phyloP scores from a whole-genome alignment of 2,113 vertebrate species.

The Peucedramus taeniatus region DNA sequence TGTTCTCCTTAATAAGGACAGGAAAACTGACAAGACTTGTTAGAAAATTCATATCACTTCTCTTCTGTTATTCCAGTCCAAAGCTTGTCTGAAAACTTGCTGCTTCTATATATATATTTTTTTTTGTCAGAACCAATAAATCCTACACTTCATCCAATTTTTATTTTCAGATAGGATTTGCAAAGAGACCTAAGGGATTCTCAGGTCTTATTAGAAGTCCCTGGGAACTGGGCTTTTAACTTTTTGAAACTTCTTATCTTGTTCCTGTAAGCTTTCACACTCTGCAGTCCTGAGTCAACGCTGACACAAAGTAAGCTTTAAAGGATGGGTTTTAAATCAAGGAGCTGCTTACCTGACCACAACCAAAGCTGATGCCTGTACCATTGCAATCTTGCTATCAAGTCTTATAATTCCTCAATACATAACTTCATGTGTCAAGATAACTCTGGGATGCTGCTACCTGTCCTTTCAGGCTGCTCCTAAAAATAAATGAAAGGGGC shows the following conservation, averaged over 20 bases:
- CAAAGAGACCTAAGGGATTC: conserved; percentile 20
- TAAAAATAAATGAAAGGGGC: background rate
- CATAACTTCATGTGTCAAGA: background rate
- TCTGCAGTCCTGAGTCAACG: background rate
- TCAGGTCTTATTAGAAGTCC: background rate
- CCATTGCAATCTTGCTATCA: background rate
- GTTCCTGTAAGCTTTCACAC: background rate
- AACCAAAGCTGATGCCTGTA: background rate
- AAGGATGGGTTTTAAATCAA: background rate
- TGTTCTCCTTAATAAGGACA: conserved; percentile 3
- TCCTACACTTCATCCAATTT: conserved; percentile 23
- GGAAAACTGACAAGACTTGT: background rate
- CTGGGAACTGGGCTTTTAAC: background rate
- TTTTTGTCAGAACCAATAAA: conserved; percentile 4
- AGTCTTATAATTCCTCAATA: background rate
- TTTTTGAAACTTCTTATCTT: conserved; percentile 14
- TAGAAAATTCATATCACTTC: conserved; percentile 1
- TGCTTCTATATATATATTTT: background rate
- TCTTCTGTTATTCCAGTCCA: background rate
- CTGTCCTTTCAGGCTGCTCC: background rate
- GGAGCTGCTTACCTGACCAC: background rate
- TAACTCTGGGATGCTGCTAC: background rate
- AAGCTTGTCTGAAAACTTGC: conserved; percentile 7
- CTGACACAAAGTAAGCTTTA: background rate
- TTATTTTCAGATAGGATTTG: conserved; percentile 33